Evolutionary conservation across 2,113 vertebrate species (phyloP).

Genomic region (Maccullochella peelii): DNA sequence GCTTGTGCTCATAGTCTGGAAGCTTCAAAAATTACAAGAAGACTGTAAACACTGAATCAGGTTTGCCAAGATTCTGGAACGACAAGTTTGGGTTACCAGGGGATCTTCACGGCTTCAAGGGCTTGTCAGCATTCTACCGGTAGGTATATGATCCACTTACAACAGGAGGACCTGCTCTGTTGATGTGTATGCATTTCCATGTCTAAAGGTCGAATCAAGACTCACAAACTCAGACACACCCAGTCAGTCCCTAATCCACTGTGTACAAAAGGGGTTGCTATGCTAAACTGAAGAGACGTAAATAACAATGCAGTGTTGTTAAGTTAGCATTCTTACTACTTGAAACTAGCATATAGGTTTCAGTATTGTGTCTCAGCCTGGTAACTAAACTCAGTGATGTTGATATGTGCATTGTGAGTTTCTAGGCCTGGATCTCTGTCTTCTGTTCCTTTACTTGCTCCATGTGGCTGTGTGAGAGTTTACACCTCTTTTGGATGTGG

Average conservation of each 20-base stretch:
- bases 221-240: background rate
- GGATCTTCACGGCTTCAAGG: background rate
- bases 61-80: slow-evolving; percentile 16
- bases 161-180: too few relatives aligned
- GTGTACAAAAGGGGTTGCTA: background rate
- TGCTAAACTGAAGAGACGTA: background rate
- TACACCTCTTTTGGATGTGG: background rate
- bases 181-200: background rate
- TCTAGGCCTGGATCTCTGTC: background rate
- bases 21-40: background rate
- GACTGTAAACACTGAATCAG: background rate
- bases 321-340: too few relatives aligned
- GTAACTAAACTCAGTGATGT: background rate
- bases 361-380: background rate
- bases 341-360: background rate
- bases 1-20: background rate
- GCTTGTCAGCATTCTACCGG: too few relatives aligned
- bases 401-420: too few relatives aligned
- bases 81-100: background rate
- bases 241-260: background rate
- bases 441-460: background rate
- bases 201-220: background rate
- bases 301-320: background rate
- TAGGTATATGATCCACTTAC: too few relatives aligned
- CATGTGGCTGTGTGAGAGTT: background rate